A percentile compares a stretch with the other conserved stretches of the same genome.
These are phyloP conservation scores for Exephanes ischioxanthus DNA, from an alignment of 2,888 invertebrate genomes.

Conservation along the genomic window DNA sequence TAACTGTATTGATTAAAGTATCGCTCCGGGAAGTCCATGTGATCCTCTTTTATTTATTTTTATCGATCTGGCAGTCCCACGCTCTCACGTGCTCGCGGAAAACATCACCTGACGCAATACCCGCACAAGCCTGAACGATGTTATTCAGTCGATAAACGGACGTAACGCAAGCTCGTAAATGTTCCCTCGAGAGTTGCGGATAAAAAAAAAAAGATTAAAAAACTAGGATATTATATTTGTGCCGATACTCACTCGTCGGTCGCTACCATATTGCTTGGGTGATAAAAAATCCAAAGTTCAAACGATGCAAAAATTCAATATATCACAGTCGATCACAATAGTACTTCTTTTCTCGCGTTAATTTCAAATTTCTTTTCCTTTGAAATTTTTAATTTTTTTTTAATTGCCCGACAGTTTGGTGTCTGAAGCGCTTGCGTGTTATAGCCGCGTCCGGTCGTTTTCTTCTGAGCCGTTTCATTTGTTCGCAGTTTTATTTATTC, in stretches of 20 bases:
- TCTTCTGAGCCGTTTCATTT: constrained; percentile 75
- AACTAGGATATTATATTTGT: background rate
- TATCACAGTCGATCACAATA: constrained; percentile 76
- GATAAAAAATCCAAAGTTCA: constrained; percentile 34
- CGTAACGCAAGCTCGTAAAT: background rate
- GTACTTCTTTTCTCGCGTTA: constrained; percentile 10
- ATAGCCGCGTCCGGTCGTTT: constrained; percentile 72
- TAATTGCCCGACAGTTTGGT: constrained; percentile 72
- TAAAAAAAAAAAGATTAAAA: background rate
- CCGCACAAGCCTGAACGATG: background rate
- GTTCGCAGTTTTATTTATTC: constrained; percentile 53
- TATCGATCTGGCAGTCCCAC: constrained; percentile 13
- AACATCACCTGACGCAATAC: constrained; percentile 40
- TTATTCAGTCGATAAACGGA: constrained; percentile 28
- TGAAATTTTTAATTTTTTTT: background rate
- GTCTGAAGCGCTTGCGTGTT: constrained; percentile 71
- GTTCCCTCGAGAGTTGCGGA: constrained; percentile 1
- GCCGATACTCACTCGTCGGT: constrained; percentile 60
- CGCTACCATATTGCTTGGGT: constrained; percentile 38
- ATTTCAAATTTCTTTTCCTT: background rate
- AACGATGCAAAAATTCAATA: constrained; percentile 28
- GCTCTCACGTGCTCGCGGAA: constrained; percentile 35
- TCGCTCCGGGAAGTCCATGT: background rate
- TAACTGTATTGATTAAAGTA: background rate
- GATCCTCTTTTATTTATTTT: background rate